A percentile compares a stretch with the other conserved stretches of the same genome.
These are phyloP conservation scores for Petrolisthes manimaculis DNA, from an alignment of 2,888 invertebrate species.

Conservation along the genomic window DNA sequence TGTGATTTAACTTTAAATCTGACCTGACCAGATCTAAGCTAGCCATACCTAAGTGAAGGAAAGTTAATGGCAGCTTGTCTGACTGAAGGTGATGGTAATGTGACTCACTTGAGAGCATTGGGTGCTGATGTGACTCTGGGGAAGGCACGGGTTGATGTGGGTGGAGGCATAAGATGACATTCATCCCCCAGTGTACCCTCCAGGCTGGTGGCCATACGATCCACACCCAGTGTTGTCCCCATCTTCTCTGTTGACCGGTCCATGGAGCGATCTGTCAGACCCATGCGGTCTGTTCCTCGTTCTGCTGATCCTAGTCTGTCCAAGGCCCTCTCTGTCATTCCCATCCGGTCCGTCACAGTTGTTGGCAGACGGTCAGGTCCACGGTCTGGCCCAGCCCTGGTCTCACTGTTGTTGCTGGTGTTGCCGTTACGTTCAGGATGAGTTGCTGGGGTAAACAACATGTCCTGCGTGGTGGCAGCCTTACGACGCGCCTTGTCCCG, in stretches of 20 bases:
- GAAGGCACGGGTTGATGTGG: constrained; percentile 58
- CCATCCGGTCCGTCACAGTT: not conserved
- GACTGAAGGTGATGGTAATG: no score
- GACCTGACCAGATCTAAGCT: no score
- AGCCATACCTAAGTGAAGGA: no score
- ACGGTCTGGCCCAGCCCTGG: not conserved
- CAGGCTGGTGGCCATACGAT: constrained; percentile 60
- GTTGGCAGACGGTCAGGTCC: not conserved
- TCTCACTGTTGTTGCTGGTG: constrained; percentile 23
- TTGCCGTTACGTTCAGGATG: constrained; percentile 44
- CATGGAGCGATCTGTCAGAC: not conserved
- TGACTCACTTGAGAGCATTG: constrained; percentile 79
- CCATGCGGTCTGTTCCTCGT: not conserved
- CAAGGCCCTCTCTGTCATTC: constrained; percentile 5
- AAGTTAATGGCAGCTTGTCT: no score
- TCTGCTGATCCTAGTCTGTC: not conserved
- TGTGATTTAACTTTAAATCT: no score
- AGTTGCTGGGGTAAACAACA: constrained; percentile 75
- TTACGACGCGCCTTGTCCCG: constrained; percentile 76
- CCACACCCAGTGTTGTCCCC: constrained; percentile 13
- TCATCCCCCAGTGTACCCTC: constrained; percentile 56
- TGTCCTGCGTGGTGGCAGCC: constrained; percentile 79
- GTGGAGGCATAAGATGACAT: constrained; percentile 49
- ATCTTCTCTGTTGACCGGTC: not conserved
- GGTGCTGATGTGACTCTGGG: constrained; percentile 81